These are phyloP conservation scores for Crocallis elinguaria DNA, from an alignment of 2,888 invertebrate species.

Conservation along the genomic window DNA sequence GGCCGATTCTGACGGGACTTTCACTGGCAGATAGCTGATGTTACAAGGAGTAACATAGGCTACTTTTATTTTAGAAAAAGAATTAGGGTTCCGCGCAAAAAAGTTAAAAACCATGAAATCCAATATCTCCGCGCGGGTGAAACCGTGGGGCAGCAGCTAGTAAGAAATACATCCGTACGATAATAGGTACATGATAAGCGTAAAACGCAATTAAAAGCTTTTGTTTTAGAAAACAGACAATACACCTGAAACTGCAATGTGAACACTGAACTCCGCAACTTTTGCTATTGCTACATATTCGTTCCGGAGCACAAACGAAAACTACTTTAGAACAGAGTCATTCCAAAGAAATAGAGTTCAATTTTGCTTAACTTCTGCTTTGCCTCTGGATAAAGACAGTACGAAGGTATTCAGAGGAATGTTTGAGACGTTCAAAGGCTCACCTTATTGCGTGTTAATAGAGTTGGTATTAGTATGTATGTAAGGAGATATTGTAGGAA, in stretches of 20 bases:
- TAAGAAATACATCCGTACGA: no score
- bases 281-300: slow-evolving; percentile 11
- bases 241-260: slow-evolving; percentile 7
- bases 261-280: slow-evolving; percentile 7
- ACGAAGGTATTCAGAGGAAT: background rate
- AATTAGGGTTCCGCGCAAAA: no score
- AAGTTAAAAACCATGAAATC: no score
- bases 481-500: background rate
- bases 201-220: slow-evolving; percentile 5
- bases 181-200: no score
- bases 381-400: background rate
- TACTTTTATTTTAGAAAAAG: no score
- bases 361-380: background rate
- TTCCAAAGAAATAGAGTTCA: background rate
- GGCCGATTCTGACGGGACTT: no score
- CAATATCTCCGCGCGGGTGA: no score
- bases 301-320: background rate
- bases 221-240: slow-evolving; percentile 21
- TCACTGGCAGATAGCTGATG: no score
- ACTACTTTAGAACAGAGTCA: background rate
- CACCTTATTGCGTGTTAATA: background rate
- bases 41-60: no score
- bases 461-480: background rate
- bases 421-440: background rate
- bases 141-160: no score